phyloP scores from a whole-genome alignment of 2,888 invertebrate genomes.

The Caenorhabditis doughertyi region DNA sequence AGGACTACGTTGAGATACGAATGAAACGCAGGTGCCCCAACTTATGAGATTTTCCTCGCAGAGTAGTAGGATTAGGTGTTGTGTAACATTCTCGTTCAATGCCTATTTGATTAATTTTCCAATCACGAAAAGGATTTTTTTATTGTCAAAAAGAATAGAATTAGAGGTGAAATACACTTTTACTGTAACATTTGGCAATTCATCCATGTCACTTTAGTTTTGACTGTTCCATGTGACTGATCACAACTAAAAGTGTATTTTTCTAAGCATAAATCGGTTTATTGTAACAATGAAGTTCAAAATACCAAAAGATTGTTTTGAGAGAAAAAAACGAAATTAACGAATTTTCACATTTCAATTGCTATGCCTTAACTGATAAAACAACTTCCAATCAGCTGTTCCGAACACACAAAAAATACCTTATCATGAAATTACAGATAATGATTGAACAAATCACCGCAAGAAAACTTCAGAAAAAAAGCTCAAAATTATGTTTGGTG shows the following conservation, averaged over 20 bases:
- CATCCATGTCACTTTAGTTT: neutral
- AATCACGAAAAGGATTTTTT: neutral
- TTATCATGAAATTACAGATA: too few species aligned
- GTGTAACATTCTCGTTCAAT: neutral
- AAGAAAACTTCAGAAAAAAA: too few species aligned
- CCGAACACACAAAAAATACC: too few species aligned
- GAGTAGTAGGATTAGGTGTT: neutral
- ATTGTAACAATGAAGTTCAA: neutral
- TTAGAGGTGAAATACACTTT: neutral
- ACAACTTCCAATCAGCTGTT: too few species aligned
- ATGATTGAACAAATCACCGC: too few species aligned
- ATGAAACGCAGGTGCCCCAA: neutral
- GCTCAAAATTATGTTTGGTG: too few species aligned
- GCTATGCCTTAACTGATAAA: too few species aligned
- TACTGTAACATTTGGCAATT: neutral
- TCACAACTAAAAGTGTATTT: neutral
- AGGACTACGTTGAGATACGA: too few species aligned
- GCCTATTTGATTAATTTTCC: neutral
- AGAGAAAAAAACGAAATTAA: too few species aligned
- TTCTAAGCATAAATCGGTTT: neutral
- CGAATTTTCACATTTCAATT: too few species aligned
- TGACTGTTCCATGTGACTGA: conserved; percentile 1
- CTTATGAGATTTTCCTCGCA: neutral
- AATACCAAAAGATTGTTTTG: too few species aligned
- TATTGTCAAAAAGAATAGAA: neutral